Evolutionary conservation across 1,140 invertebrate genomes (phyloP), one percentile per base, ranked within the genome.

Genomic region (Drosophila suzukii): DNA sequence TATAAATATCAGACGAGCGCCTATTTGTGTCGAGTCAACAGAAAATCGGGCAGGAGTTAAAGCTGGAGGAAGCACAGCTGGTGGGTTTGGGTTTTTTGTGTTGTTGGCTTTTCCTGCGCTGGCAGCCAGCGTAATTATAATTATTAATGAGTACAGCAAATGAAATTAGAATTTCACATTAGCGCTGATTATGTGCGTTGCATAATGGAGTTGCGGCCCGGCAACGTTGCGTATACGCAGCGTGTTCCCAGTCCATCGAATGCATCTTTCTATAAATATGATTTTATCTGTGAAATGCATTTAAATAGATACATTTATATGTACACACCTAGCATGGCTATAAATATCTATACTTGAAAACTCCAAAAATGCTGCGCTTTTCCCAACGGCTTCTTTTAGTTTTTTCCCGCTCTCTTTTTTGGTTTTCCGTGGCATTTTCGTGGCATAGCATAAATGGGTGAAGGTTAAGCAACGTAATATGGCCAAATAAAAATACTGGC

Each of bases 401-500:
- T 41, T 27, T 49, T 20, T 8, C 13, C 11, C 12, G 20, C 20
- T 46, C 38, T 44, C 17, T n/a, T 41, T 51, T 32, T 30, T 34
- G 32, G 54, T 6, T 49, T 60, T 73, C 27, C 12, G 10, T 43
- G 47, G 15, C 58, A 63, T 65, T 78, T 54, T 75, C 32, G 43
- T 75, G 51, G 43, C 72, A 13, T 50, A 88, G 47, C 72, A 13
- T 54, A 88, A 82, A 84, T 89, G 54, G 84, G 84, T 89, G 77
- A 90, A 89, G 85, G 84, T 84, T 89, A 75, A 53, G 41, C 79
- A 54, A 83, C 83, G 79, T 83, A 80, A 89, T 82, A 82, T 76
- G 63, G 61, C 68, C 83, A 81, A 86, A 81, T 78, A 85, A 54
- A 82, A 77, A 71, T 65, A 67, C 41, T 17, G 49, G 71, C 57